Percentiles rank a stretch among this genome's conserved stretches.
Evolutionary conservation across 2,113 vertebrate genomes (phyloP).

Genomic region (Cricetomys ansorgei): DNA sequence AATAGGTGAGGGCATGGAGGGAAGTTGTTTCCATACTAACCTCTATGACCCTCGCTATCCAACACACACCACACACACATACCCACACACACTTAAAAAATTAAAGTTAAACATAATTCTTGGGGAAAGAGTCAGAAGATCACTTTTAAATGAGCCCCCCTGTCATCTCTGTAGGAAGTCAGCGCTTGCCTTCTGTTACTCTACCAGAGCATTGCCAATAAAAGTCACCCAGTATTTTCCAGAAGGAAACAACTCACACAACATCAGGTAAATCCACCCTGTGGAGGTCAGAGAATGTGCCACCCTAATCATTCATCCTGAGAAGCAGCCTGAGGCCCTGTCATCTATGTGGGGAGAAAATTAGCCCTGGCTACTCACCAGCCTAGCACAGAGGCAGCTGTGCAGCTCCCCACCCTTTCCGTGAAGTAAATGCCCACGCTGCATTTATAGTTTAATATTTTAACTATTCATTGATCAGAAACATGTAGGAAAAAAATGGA

Average conservation of each 20-base stretch:
- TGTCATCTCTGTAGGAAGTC: neutral
- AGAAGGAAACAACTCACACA: neutral
- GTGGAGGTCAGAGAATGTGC: neutral
- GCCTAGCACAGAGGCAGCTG: neutral
- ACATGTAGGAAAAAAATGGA: neutral
- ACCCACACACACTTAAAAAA: no score
- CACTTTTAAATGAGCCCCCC: neutral
- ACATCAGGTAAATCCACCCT: neutral
- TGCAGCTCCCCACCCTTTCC: neutral
- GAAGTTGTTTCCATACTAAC: no score
- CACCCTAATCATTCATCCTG: neutral
- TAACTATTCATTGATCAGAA: neutral
- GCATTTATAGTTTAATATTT: neutral
- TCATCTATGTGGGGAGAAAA: neutral
- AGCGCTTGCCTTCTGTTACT: neutral
- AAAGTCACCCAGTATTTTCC: neutral
- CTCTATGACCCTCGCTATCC: no score
- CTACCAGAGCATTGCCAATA: neutral
- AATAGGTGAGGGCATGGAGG: no score
- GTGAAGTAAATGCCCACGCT: neutral
- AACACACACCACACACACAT: neutral
- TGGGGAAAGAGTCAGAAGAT: conserved; percentile 41
- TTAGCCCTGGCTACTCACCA: neutral
- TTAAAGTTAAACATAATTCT: neutral
- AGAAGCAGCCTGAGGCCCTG: neutral